Conservation (phyloP, 2,888 invertebrate species). For the Lasioglossum calceatum region DNA sequence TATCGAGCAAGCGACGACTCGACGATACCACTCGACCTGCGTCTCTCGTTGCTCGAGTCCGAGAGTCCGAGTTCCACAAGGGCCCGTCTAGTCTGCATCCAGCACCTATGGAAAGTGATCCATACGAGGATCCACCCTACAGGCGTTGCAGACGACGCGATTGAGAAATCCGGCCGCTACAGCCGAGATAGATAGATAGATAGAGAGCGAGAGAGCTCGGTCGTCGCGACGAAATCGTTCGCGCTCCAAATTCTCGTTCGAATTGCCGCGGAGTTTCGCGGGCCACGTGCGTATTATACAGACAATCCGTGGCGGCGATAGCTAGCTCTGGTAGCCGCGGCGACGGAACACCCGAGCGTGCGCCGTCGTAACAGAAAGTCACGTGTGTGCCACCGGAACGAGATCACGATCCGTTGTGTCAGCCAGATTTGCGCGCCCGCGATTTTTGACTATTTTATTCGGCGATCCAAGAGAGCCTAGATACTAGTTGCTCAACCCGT, state of each 20-base stretch:
- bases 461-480: not conserved
- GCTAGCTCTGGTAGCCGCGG: slow-evolving; percentile 28
- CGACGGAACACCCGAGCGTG: slow-evolving; percentile 65
- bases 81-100: not conserved
- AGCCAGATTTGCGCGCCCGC: not conserved
- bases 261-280: slow-evolving; percentile 28
- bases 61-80: not conserved
- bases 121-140: slow-evolving; percentile 81
- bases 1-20: not conserved
- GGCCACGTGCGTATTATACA: slow-evolving; percentile 58
- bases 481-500: not conserved
- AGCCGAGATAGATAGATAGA: not conserved
- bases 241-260: slow-evolving; percentile 1
- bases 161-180: slow-evolving; percentile 26
- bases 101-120: slow-evolving; percentile 77
- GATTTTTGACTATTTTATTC: not conserved
- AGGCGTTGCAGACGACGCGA: slow-evolving; percentile 78
- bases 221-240: not conserved
- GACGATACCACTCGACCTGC: not conserved
- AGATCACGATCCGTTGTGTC: not conserved
- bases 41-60: slow-evolving; percentile 12
- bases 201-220: not conserved
- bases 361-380: slow-evolving; percentile 52
- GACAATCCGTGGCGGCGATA: slow-evolving; percentile 44
- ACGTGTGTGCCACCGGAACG: slow-evolving; percentile 49